Conservation (phyloP, 2,888 invertebrate species). For the Allacma fusca region DNA sequence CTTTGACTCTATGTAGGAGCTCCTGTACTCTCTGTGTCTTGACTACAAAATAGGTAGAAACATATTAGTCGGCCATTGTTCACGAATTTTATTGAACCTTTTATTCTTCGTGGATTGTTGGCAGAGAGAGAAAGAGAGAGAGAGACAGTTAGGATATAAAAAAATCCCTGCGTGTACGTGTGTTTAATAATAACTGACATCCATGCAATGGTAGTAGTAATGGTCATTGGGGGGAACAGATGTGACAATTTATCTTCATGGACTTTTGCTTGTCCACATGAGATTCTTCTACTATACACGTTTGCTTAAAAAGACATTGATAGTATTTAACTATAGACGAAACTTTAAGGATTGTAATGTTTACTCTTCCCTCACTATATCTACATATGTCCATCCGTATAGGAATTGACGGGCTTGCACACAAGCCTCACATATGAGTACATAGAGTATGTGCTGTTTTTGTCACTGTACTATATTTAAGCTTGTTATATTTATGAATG, state of each 20-base stretch:
- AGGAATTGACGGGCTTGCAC: too few relatives aligned
- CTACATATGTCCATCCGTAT: too few relatives aligned
- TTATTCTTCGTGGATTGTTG: too few relatives aligned
- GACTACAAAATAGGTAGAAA: too few relatives aligned
- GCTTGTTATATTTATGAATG: neutral
- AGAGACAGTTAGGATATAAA: neutral
- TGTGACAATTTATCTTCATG: conserved; percentile 21
- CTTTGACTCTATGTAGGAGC: neutral
- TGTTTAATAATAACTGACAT: conserved; percentile 2
- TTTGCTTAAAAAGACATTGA: too few relatives aligned
- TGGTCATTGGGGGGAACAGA: neutral
- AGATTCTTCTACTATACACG: too few relatives aligned
- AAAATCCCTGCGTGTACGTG: neutral
- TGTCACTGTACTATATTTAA: neutral
- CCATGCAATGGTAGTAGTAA: neutral
- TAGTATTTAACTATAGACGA: too few relatives aligned
- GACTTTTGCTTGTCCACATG: conserved; percentile 11
- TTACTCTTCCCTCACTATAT: too few relatives aligned
- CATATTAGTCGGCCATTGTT: too few relatives aligned
- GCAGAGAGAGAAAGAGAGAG: neutral
- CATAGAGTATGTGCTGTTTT: neutral
- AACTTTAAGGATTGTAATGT: too few relatives aligned
- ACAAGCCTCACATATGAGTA: too few relatives aligned
- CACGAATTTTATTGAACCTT: too few relatives aligned
- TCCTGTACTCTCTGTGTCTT: neutral